Conservation (phyloP, 2,113 vertebrate genomes). For the Theristicus caerulescens region DNA sequence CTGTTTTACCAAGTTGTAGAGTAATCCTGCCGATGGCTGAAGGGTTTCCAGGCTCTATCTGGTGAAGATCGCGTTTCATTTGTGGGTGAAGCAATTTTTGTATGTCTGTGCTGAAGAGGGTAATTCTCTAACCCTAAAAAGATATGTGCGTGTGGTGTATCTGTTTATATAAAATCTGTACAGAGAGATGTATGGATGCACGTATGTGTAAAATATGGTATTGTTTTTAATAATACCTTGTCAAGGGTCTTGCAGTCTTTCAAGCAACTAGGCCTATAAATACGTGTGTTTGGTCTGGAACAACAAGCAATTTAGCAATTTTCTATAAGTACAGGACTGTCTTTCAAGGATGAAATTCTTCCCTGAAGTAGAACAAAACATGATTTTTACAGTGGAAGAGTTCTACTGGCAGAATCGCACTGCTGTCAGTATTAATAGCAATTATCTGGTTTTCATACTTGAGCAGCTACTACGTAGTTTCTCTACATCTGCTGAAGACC, state of each 20-base stretch:
- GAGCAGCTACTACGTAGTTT: background rate
- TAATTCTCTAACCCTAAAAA: background rate
- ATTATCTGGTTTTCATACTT: background rate
- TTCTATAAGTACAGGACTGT: background rate
- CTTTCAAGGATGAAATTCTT: conserved; percentile 40
- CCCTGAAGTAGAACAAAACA: background rate
- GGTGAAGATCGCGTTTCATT: rapidly evolving
- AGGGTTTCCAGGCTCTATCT: background rate
- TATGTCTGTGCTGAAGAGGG: background rate
- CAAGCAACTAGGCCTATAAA: background rate
- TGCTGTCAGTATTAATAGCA: conserved; percentile 1
- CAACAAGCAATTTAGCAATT: conserved; percentile 40
- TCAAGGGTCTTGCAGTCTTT: background rate
- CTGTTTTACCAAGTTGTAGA: background rate
- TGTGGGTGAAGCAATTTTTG: background rate
- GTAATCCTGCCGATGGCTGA: background rate
- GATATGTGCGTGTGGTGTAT: background rate
- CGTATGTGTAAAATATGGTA: background rate
- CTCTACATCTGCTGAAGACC: background rate
- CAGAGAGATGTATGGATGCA: background rate
- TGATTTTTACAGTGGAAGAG: background rate
- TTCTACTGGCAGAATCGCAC: background rate
- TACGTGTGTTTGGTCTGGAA: conserved; percentile 6
- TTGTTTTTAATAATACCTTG: background rate
- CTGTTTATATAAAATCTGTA: background rate